phyloP scores from a whole-genome alignment of 37 sponge, comb jelly and placozoan genomes.

The Hexactinellida sp. region DNA sequence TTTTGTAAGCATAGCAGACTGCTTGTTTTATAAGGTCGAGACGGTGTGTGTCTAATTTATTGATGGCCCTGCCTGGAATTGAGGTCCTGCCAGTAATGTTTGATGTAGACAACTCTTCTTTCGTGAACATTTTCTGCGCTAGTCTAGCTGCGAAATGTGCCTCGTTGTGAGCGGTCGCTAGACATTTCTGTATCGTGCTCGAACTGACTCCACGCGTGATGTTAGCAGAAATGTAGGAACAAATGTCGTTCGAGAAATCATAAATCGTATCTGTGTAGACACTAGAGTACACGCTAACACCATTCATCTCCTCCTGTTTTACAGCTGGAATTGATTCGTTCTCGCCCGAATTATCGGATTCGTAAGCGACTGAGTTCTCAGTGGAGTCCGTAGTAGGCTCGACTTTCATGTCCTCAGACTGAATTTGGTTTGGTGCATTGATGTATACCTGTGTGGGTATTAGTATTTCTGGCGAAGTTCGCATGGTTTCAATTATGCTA shows the following conservation, averaged over 20 bases:
- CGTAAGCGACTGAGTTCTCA: not conserved
- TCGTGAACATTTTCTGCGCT: conserved; percentile 9
- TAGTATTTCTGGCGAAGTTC: not conserved
- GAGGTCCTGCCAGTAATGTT: not conserved
- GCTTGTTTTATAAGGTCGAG: not conserved
- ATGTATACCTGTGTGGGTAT: not conserved
- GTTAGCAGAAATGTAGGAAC: not conserved
- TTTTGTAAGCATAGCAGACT: not conserved
- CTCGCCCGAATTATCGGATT: not conserved
- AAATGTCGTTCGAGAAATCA: not conserved
- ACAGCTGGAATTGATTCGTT: not conserved
- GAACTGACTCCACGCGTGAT: not conserved
- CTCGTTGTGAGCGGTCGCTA: not conserved
- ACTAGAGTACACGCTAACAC: not conserved
- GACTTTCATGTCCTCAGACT: not conserved
- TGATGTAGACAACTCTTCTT: not conserved
- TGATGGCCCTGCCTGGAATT: not conserved
- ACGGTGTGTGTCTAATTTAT: not conserved
- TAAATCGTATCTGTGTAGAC: not conserved
- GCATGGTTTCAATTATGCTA: not conserved
- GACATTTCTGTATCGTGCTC: not conserved
- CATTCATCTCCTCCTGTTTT: not conserved
- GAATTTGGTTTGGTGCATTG: not conserved
- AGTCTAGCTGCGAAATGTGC: conserved; percentile 12
- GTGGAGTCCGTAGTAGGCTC: not conserved